Conservation (phyloP, 1,140 invertebrate genomes). For the Bombus pyrosoma region DNA sequence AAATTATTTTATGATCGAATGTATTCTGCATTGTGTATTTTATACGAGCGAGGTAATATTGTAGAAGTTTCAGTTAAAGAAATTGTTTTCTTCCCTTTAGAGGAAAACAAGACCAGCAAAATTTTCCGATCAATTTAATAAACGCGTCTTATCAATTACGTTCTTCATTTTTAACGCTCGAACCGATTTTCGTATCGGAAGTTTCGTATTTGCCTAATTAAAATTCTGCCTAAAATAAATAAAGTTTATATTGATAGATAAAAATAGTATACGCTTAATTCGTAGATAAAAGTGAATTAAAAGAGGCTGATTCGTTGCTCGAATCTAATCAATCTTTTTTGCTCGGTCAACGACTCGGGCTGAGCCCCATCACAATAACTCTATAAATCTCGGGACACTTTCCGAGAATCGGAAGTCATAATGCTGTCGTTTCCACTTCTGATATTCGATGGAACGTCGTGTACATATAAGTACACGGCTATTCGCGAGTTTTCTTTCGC, state of each 20-base stretch:
- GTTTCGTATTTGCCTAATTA: too few species aligned
- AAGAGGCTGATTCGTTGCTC: not conserved
- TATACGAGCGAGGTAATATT: too few species aligned
- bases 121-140: not conserved
- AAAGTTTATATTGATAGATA: not conserved
- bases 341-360: slow-evolving; percentile 29
- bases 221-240: too few species aligned
- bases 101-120: not conserved
- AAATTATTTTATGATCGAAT: too few species aligned
- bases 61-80: not conserved
- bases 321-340: slow-evolving; percentile 35
- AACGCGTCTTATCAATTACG: not conserved
- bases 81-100: not conserved
- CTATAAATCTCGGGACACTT: slow-evolving; percentile 36
- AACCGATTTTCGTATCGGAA: not conserved
- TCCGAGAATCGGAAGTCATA: slow-evolving; percentile 44
- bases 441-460: not conserved
- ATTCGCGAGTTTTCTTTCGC: not conserved
- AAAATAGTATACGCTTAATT: not conserved
- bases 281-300: not conserved
- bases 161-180: not conserved
- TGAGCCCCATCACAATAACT: slow-evolving; percentile 20
- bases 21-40: too few species aligned
- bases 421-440: slow-evolving; percentile 21
- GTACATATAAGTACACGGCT: not conserved